Conservation (phyloP, 2,888 invertebrate species). For the Barypeithes pellucidus region DNA sequence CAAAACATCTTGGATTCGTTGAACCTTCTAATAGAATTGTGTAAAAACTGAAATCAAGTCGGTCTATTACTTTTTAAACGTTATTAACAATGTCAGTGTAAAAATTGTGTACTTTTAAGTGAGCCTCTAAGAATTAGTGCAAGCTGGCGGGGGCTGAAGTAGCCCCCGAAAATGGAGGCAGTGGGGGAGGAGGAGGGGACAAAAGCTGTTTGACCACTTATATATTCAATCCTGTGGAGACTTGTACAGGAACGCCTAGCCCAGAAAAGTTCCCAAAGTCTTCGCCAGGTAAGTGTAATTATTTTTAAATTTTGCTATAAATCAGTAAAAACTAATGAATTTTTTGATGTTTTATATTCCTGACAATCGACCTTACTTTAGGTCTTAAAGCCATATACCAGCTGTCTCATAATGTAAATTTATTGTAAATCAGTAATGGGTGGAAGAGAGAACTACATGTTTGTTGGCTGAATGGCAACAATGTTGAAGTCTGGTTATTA, state of each 20-base stretch:
- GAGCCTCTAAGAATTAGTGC: slow-evolving; percentile 45
- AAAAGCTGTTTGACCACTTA: slow-evolving; percentile 72
- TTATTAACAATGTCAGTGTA: neutral
- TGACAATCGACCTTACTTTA: neutral
- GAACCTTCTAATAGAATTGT: too few species aligned
- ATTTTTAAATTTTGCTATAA: neutral
- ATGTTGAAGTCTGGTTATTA: too few species aligned
- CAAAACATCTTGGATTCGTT: too few species aligned
- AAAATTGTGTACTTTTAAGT: slow-evolving; percentile 23
- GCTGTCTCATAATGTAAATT: too few species aligned
- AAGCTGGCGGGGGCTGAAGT: slow-evolving; percentile 68
- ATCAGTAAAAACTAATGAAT: too few species aligned
- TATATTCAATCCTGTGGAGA: slow-evolving; percentile 74
- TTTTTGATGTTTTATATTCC: neutral
- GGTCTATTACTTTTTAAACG: too few species aligned
- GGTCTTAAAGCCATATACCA: neutral
- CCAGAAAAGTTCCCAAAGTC: slow-evolving; percentile 70
- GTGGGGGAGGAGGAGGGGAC: slow-evolving; percentile 63
- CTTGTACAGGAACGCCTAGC: slow-evolving; percentile 76
- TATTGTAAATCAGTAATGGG: too few species aligned
- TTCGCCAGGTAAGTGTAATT: slow-evolving; percentile 48
- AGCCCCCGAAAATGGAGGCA: slow-evolving; percentile 57
- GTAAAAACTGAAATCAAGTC: too few species aligned
- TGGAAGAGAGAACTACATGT: too few species aligned
- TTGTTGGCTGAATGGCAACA: too few species aligned